A percentile compares a stretch with the other conserved stretches of the same genome.
Conservation (phyloP, 2,797 vertebrate genomes). For the Rhabdomys pumilio region DNA sequence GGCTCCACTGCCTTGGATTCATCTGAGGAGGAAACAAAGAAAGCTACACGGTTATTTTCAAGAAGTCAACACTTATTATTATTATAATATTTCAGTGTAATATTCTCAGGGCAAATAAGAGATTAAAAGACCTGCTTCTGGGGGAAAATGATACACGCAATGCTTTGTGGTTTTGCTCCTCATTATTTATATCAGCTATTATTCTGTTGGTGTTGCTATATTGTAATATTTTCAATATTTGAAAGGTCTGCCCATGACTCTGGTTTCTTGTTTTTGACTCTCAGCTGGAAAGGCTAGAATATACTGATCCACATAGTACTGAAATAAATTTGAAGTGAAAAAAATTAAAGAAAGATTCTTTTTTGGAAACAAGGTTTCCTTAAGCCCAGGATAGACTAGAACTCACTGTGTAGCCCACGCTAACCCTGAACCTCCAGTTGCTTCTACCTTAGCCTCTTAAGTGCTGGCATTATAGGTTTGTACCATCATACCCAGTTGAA, state of each 20-base stretch:
- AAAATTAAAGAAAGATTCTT: background rate
- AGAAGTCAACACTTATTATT: constrained; percentile 34
- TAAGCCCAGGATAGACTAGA: background rate
- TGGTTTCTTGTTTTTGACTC: constrained; percentile 54
- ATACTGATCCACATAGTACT: constrained; percentile 46
- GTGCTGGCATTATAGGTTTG: background rate
- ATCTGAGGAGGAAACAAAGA: constrained; percentile 90
- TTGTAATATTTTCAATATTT: constrained; percentile 68
- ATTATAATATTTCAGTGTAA: constrained; percentile 40
- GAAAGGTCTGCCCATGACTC: constrained; percentile 50
- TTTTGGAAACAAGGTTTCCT: background rate
- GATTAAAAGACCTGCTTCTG: constrained; percentile 47
- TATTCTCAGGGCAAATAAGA: constrained; percentile 60
- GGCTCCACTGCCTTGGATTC: constrained; percentile 98
- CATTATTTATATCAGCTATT: constrained; percentile 40
- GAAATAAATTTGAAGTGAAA: constrained; percentile 58
- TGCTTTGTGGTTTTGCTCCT: background rate
- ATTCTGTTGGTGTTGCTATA: background rate
- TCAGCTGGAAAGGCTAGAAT: constrained; percentile 41
- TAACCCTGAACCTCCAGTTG: background rate
- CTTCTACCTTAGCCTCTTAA: background rate
- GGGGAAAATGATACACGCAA: constrained; percentile 33
- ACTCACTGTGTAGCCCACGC: background rate
- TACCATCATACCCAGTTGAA: background rate
- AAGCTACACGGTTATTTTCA: constrained; percentile 39